A percentile compares a stretch with the other conserved stretches of the same genome.
Conservation (phyloP, 2,113 vertebrate species). For the Eudyptes chrysolophus region DNA sequence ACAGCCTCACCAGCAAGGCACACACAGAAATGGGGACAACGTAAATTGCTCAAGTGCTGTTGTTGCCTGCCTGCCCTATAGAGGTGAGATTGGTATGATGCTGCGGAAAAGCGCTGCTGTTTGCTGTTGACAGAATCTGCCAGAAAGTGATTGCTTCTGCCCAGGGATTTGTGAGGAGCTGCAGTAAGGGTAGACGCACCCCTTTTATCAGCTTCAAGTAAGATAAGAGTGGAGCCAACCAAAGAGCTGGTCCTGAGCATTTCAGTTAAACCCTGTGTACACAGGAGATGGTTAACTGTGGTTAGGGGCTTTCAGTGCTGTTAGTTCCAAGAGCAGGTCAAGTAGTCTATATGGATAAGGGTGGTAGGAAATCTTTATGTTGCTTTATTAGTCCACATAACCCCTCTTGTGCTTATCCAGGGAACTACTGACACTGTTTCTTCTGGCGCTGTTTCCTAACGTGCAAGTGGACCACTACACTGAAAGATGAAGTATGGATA, state of each 20-base stretch:
- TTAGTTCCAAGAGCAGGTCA: background rate
- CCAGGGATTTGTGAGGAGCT: background rate
- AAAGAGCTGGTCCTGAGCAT: background rate
- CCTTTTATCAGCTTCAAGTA: constrained; percentile 28
- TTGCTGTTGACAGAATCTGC: constrained; percentile 23
- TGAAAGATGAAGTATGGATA: background rate
- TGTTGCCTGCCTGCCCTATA: background rate
- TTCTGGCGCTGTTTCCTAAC: background rate
- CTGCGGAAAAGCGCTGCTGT: background rate
- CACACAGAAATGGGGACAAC: background rate
- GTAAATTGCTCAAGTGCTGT: background rate
- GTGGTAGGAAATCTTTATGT: background rate
- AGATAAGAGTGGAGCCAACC: constrained; percentile 58
- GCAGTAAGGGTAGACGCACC: background rate
- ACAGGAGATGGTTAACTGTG: background rate
- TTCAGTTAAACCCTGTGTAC: background rate
- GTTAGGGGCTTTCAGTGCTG: background rate
- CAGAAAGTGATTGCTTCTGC: constrained; percentile 16
- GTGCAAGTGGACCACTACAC: background rate
- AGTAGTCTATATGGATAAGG: background rate
- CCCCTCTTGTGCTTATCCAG: background rate
- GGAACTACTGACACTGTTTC: background rate
- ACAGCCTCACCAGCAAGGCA: background rate
- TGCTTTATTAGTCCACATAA: background rate
- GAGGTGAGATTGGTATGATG: background rate